These are phyloP conservation scores for Uloborus diversus DNA, from an alignment of 1,140 invertebrate genomes.

Conservation along the genomic window DNA sequence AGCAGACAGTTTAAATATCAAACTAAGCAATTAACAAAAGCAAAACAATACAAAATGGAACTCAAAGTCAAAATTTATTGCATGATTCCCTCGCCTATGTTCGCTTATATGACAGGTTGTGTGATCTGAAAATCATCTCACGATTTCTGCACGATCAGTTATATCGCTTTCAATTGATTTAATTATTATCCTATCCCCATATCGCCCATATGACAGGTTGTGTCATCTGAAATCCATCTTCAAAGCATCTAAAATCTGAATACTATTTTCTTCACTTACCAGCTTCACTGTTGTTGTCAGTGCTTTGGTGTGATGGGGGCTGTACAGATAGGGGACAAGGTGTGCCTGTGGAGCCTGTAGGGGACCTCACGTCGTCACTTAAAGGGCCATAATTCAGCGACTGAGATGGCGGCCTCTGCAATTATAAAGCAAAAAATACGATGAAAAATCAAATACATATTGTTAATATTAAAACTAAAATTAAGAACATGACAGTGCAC, in stretches of 20 bases:
- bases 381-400: conserved; percentile 86
- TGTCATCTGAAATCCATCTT: neutral
- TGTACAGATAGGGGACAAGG: conserved; percentile 89
- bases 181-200: neutral
- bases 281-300: conserved; percentile 90
- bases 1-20: too few relatives aligned
- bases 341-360: conserved; percentile 80
- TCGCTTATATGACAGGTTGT: neutral
- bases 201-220: neutral
- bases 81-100: too few relatives aligned
- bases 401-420: conserved; percentile 92
- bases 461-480: too few relatives aligned
- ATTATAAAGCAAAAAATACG: conserved; percentile 58
- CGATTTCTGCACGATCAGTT: neutral
- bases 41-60: too few relatives aligned
- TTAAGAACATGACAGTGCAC: too few relatives aligned
- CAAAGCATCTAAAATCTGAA: neutral
- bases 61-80: too few relatives aligned
- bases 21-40: too few relatives aligned
- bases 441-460: too few relatives aligned
- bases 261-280: conserved; percentile 73
- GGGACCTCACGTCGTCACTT: conserved; percentile 90
- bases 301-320: conserved; percentile 82
- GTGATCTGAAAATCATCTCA: neutral
- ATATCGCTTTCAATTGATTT: neutral